These are phyloP conservation scores for Frankliniella fusca DNA, from an alignment of 2,888 invertebrate species.

Conservation along the genomic window DNA sequence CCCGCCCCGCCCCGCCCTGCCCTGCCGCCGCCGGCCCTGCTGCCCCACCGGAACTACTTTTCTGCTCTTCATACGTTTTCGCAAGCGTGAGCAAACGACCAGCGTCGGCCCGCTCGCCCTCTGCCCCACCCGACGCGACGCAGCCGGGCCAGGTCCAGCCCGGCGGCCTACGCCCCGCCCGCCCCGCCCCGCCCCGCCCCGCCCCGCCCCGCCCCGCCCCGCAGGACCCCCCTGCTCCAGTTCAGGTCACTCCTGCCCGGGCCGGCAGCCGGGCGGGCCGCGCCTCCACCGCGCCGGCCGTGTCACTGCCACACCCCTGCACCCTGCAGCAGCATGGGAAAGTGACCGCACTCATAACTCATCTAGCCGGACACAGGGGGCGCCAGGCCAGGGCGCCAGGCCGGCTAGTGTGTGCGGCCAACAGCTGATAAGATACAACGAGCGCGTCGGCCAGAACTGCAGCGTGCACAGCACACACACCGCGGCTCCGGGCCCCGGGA, in stretches of 20 bases:
- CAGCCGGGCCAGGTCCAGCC: not conserved
- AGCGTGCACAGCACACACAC: no score
- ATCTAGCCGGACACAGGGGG: no score
- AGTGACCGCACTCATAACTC: not conserved
- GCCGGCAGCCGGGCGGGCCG: not conserved
- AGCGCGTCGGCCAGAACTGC: no score
- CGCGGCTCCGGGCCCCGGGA: no score
- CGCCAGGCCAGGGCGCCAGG: no score
- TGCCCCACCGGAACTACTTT: constrained; percentile 20
- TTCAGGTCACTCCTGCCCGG: not conserved
- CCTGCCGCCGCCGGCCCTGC: not conserved
- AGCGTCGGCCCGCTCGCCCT: not conserved
- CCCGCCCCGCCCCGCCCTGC: not conserved
- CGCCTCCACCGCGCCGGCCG: not conserved
- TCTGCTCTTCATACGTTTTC: constrained; percentile 24
- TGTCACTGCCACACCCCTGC: constrained; percentile 9
- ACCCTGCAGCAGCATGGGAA: not conserved
- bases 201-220: not conserved
- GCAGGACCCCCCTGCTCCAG: not conserved
- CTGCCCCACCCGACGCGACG: not conserved
- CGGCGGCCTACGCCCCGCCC: not conserved
- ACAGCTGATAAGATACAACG: no score
- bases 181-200: not conserved
- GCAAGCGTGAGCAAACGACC: not conserved
- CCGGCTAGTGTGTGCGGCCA: no score